Conservation (phyloP, 2,888 invertebrate species). For the Pristionchus entomophagus region DNA sequence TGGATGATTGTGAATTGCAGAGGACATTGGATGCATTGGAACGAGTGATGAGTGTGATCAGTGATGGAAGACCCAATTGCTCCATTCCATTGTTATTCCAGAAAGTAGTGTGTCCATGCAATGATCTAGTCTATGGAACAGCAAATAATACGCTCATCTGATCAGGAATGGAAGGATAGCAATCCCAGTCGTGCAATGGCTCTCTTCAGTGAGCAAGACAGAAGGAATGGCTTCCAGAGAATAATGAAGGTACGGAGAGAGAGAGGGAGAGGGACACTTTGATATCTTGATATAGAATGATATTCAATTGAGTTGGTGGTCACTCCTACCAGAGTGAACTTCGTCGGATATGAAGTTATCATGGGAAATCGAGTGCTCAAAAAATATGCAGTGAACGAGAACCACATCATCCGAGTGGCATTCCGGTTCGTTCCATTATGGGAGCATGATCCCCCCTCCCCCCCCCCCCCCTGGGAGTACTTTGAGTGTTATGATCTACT, state of each 20-base stretch:
- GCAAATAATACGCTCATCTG: no score
- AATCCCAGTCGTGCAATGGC: not conserved
- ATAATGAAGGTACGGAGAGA: conserved; percentile 23
- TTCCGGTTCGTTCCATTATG: not conserved
- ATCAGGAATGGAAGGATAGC: not conserved
- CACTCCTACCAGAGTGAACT: conserved; percentile 72
- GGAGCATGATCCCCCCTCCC: no score
- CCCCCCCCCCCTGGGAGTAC: no score
- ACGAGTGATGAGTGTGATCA: not conserved
- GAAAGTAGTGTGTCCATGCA: not conserved
- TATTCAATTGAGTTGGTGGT: conserved; percentile 59
- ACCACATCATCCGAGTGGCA: conserved; percentile 55
- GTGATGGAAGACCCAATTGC: not conserved
- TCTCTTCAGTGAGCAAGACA: not conserved
- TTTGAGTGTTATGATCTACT: not conserved
- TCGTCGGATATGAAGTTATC: conserved; percentile 70
- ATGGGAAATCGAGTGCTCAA: conserved; percentile 75
- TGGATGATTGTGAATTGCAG: no score
- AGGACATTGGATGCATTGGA: not conserved
- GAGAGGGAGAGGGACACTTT: no score
- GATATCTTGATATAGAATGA: no score
- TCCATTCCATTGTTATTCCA: not conserved
- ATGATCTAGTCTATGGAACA: no score
- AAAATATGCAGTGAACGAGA: conserved; percentile 62
- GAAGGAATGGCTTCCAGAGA: not conserved